Evolutionary conservation across 2,113 vertebrate species (phyloP), one percentile per base, ranked within the genome.

Genomic region (Pollimyrus isidori): DNA sequence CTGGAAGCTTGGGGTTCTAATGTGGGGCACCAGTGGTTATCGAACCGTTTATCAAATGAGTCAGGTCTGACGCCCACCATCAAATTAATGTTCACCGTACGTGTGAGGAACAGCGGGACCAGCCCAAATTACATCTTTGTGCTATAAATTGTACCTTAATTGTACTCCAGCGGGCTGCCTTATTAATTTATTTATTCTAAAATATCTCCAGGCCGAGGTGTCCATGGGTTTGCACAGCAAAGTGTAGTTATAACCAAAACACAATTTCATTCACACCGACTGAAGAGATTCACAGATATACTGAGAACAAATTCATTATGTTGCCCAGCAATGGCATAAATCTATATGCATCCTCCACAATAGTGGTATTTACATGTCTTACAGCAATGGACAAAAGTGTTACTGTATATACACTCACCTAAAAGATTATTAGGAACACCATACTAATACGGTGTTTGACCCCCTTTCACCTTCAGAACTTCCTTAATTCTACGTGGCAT

Each of bases 61-160:
- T 39, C 46, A 35, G 82, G 56, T 62, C 39, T 88, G 62, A 86
- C 87, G 65, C 4, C 49, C 56, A 86, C 30, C 9, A 53, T 88
- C 58, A 90, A 89, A 89, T 90, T 50, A 89, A 88, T 76, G 48
- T 88, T 46, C 82, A 13, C 26, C 19, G 21, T 58, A 76, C 5
- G 35, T 62, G 87, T 49, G 80, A 88, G n/a, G 45, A 88, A 45
- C 62, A 73, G 19, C 82, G 52, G 21, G 7, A 73, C 30, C 39
- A n/a, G 62, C 58, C 62, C 39, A 88, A 88, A 88, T 86, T 86
- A 39, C 82, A 86, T 69, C 35, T 45, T 62, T 42, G 48, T 30
- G 21, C 76, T 83, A 50, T 56, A 89, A 39, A 58, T 53, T 83
- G 19, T n/a, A 26, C 21, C 23, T n/a, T 89, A 49, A 85, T 46